Conservation (phyloP, 2,888 invertebrate genomes). For the Acanthacorydalis orientalis region DNA sequence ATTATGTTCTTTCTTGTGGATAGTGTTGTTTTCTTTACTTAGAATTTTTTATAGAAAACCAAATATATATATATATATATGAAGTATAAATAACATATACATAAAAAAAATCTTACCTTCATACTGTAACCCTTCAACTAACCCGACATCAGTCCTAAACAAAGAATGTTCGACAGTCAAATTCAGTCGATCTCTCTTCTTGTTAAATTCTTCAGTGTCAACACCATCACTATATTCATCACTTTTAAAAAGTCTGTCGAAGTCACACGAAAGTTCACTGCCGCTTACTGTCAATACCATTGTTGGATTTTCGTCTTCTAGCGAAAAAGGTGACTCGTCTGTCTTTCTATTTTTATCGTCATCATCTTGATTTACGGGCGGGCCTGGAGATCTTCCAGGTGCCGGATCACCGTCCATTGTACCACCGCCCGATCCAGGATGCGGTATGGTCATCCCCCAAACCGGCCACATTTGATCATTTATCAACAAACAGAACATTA, state of each 20-base stretch:
- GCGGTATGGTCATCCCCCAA: slow-evolving; percentile 13
- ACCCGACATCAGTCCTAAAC: neutral
- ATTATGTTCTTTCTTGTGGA: no score
- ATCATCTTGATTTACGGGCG: slow-evolving; percentile 22
- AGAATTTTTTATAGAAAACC: no score
- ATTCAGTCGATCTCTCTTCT: neutral
- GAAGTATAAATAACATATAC: no score
- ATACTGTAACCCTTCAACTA: neutral
- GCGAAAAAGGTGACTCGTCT: neutral
- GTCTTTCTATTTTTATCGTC: neutral
- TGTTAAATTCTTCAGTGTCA: neutral
- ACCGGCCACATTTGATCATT: neutral
- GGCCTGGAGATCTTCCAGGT: slow-evolving; percentile 47
- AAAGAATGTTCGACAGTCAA: neutral
- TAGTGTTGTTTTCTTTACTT: no score
- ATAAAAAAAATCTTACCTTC: neutral
- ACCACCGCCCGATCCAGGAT: slow-evolving; percentile 9
- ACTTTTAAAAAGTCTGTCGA: neutral
- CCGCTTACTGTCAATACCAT: neutral
- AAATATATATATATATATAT: no score
- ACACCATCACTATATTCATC: neutral
- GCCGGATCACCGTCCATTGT: slow-evolving; percentile 39
- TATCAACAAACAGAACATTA: neutral
- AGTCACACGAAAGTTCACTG: neutral
- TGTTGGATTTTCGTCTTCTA: slow-evolving; percentile 1